These are phyloP conservation scores for Epirrita christyi DNA, from an alignment of 2,888 invertebrate species.

Conservation along the genomic window DNA sequence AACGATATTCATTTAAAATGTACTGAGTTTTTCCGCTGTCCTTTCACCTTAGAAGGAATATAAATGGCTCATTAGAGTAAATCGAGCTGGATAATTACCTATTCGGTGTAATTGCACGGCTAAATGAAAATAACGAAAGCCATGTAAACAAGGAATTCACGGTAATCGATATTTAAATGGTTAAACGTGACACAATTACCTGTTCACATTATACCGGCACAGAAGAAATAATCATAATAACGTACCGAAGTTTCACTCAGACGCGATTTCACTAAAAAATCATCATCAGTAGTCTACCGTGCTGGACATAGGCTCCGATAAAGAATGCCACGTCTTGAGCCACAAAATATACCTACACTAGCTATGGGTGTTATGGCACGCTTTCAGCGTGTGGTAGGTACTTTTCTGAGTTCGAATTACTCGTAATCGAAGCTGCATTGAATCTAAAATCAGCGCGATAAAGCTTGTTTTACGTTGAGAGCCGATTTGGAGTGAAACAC, in stretches of 20 bases:
- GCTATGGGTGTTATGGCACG: too few species aligned
- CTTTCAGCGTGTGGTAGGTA: too few species aligned
- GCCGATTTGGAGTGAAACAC: not conserved
- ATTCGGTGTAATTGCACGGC: conserved; percentile 15
- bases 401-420: not conserved
- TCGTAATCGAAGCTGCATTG: not conserved
- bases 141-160: conserved; percentile 41
- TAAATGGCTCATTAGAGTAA: conserved; percentile 24
- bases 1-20: conserved; percentile 18
- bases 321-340: too few species aligned
- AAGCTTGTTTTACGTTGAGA: conserved; percentile 1
- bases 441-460: conserved; percentile 5
- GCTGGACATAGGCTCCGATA: too few species aligned
- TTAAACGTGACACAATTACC: conserved; percentile 52
- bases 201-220: conserved; percentile 49
- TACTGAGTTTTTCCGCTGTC: conserved; percentile 17
- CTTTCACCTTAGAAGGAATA: conserved; percentile 20
- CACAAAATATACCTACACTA: too few species aligned
- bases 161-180: conserved; percentile 60
- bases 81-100: conserved; percentile 17
- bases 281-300: too few species aligned
- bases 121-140: conserved; percentile 28
- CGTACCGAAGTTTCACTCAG: not conserved
- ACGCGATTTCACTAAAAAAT: not conserved
- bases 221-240: not conserved